These are phyloP conservation scores for Puntigrus tetrazona DNA, from an alignment of 2,113 vertebrate genomes.

Conservation along the genomic window DNA sequence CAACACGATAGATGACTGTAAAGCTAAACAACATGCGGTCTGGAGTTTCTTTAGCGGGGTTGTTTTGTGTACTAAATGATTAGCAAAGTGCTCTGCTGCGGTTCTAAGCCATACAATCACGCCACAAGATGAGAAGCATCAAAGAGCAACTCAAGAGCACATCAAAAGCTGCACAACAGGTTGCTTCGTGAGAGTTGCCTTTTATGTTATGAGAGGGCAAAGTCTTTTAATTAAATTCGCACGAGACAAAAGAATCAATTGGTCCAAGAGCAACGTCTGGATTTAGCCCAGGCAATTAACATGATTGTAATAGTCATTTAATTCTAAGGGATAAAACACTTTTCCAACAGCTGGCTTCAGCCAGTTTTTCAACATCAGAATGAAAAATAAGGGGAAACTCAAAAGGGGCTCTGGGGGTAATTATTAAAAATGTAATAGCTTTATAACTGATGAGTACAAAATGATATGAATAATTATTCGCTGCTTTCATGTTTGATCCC, in stretches of 20 bases:
- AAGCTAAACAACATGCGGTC: constrained; percentile 2
- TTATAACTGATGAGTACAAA: constrained; percentile 32
- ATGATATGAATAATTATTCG: constrained; percentile 30
- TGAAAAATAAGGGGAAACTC: constrained; percentile 23
- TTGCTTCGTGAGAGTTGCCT: constrained; percentile 30
- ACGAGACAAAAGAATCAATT: constrained; percentile 53
- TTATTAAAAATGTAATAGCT: constrained; percentile 37
- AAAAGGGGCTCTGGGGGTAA: constrained; percentile 28
- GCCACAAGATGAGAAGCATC: not conserved
- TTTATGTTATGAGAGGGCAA: constrained; percentile 48
- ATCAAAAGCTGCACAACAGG: constrained; percentile 30
- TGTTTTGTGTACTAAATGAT: constrained; percentile 10
- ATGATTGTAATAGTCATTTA: constrained; percentile 50
- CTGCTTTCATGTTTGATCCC: constrained; percentile 21
- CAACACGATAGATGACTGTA: not conserved
- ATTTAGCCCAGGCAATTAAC: constrained; percentile 54
- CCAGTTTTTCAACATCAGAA: constrained; percentile 18
- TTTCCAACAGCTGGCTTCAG: constrained; percentile 23
- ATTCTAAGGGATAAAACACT: constrained; percentile 38
- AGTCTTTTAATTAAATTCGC: constrained; percentile 54
- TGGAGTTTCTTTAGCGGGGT: not conserved
- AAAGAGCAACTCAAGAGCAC: constrained; percentile 19
- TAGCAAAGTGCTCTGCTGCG: not conserved
- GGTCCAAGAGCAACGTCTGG: constrained; percentile 36
- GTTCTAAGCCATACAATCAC: constrained; percentile 26